Conservation (phyloP, 2,113 vertebrate genomes). For the Neotoma lepida region DNA sequence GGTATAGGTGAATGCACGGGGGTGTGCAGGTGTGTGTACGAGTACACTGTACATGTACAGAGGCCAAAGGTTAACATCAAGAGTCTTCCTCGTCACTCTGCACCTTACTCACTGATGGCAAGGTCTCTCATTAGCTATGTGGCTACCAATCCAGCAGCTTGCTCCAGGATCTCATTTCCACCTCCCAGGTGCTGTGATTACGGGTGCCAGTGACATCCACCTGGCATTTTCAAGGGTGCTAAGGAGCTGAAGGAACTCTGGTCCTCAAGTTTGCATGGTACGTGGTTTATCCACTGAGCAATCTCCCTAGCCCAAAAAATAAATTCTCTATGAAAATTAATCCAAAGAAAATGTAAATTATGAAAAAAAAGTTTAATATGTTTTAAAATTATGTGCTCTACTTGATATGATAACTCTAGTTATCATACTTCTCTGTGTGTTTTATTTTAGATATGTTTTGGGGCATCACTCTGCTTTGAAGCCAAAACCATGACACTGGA, state of each 20-base stretch:
- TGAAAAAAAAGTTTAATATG: not conserved
- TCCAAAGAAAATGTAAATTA: slow-evolving; percentile 43
- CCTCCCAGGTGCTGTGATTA: not conserved
- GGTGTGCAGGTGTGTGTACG: no score
- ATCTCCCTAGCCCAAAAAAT: slow-evolving; percentile 2
- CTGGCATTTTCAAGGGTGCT: not conserved
- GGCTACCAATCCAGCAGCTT: not conserved
- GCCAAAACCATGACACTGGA: slow-evolving; percentile 14
- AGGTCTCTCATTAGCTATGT: not conserved
- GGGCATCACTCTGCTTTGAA: slow-evolving; percentile 22
- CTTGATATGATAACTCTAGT: no score
- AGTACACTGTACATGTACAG: not conserved
- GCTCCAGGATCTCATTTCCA: not conserved
- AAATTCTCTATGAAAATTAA: slow-evolving; percentile 5
- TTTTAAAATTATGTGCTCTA: not conserved
- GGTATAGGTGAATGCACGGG: fast-evolving
- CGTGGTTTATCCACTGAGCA: not conserved
- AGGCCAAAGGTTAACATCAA: not conserved
- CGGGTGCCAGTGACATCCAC: not conserved
- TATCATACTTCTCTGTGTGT: slow-evolving; percentile 32
- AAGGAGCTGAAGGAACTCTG: not conserved
- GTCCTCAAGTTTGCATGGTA: not conserved
- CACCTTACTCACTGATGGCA: not conserved
- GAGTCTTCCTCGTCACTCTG: not conserved
- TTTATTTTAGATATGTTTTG: slow-evolving; percentile 24